These are phyloP conservation scores for Manis pentadactyla DNA, from an alignment of 2,797 vertebrate genomes.

Conservation along the genomic window DNA sequence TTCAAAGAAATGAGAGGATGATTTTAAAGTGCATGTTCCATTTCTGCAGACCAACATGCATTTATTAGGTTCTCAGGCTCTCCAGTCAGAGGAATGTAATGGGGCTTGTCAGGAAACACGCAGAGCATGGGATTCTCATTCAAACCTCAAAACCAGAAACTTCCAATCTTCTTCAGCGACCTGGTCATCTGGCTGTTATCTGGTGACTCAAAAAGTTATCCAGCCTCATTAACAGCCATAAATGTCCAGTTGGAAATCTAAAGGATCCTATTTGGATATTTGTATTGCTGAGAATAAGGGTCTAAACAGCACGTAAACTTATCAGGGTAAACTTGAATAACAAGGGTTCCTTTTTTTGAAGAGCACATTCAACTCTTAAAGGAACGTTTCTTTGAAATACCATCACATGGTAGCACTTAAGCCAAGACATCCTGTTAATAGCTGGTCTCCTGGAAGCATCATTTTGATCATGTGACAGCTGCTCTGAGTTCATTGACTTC, in stretches of 20 bases:
- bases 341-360: neutral
- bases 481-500: neutral
- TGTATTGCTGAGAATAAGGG: neutral
- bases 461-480: neutral
- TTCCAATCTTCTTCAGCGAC: neutral
- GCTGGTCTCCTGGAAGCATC: neutral
- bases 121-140: neutral
- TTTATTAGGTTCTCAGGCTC: neutral
- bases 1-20: neutral
- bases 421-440: neutral
- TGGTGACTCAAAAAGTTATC: neutral
- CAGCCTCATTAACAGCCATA: neutral
- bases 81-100: neutral
- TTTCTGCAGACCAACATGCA: neutral
- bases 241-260: neutral
- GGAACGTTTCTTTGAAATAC: neutral
- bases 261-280: neutral
- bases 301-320: neutral
- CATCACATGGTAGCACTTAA: neutral
- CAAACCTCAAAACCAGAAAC: neutral
- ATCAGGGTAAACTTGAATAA: neutral
- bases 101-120: neutral
- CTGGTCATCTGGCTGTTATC: neutral
- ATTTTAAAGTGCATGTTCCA: accelerated
- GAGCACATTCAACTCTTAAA: neutral